Evolutionary conservation across 1,140 invertebrate genomes (phyloP).

Genomic region (Triops longicaudatus): DNA sequence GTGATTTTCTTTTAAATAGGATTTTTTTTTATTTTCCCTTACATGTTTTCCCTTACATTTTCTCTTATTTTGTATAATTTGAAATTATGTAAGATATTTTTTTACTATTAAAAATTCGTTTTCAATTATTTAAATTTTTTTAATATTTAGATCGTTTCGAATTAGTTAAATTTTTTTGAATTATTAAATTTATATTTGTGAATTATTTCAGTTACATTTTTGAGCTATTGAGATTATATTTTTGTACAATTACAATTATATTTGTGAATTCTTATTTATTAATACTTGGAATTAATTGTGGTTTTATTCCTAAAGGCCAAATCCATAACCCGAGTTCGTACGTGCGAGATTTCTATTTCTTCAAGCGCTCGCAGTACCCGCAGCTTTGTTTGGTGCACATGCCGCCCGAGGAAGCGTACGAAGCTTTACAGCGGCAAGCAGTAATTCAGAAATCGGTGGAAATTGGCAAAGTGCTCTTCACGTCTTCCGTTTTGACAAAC

Average conservation of each 20-base stretch:
- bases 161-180: too few species aligned
- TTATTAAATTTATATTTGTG: too few species aligned
- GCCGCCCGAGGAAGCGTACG: constrained; percentile 81
- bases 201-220: too few species aligned
- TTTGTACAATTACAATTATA: background rate
- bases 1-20: too few species aligned
- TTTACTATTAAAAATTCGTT: too few species aligned
- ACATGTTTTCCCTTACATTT: too few species aligned
- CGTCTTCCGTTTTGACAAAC: constrained; percentile 43
- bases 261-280: constrained; percentile 25
- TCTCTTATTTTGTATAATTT: too few species aligned
- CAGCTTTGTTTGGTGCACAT: constrained; percentile 91
- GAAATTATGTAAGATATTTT: too few species aligned
- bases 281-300: constrained; percentile 24
- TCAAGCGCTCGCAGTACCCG: constrained; percentile 95
- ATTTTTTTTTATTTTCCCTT: too few species aligned
- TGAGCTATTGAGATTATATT: too few species aligned
- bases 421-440: constrained; percentile 85
- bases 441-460: constrained; percentile 92
- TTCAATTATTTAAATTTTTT: too few species aligned
- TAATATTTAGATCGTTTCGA: too few species aligned
- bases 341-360: constrained; percentile 97
- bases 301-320: constrained; percentile 55
- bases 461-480: constrained; percentile 73
- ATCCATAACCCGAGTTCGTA: constrained; percentile 89